Evolutionary conservation across 2,113 vertebrate species (phyloP), one percentile per base, ranked within the genome.

Genomic region (Anhinga anhinga): DNA sequence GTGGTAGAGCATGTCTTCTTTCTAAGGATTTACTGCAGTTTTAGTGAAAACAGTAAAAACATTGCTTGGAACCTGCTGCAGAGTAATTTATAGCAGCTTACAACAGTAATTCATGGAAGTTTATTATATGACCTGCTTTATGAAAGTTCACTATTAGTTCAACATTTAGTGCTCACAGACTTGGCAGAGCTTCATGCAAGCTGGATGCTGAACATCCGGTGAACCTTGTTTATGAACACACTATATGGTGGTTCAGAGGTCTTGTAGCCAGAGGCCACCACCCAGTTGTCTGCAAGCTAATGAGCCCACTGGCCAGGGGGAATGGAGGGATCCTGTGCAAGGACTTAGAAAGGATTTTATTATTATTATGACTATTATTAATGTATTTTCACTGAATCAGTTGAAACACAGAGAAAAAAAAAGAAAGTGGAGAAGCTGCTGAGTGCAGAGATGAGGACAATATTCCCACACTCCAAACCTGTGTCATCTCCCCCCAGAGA

Each of bases 141-240:
- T 93, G 61, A 32, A 97, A 86, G 92, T 95, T 96, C 88, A 81
- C 42, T 83, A 86, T 92, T 94, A 93, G 85, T 93, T 97, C 94
- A 97, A 23, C 82, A n/a, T 94, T 70, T 67, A 88, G 26, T 26
- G 18, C 25, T 86, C 62, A 45, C 63, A 67, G 69, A 71, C n/a
- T 92, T 96, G 94, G 86, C 82, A 61, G 85, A 56, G 61, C 74
- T 95, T 96, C 34, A n/a, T 72, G 38, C 52, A 86, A 76, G 47
- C 72, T 92, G 85, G 92, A 95, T 86, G 61, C 50, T 67, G 92
- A 93, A 78, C 52, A 88, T 86, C 79, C 36, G 4, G 72, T 79
- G 76, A 86, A 82, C 82, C 88, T 63, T 85, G 67, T 73, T 94
- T 92, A 40, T 1, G 15, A 61, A 17, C 67, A 71, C 8, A 44